These are phyloP conservation scores for Ricordea florida DNA, from an alignment of 92 coral and sea anemone genomes.

Conservation along the genomic window DNA sequence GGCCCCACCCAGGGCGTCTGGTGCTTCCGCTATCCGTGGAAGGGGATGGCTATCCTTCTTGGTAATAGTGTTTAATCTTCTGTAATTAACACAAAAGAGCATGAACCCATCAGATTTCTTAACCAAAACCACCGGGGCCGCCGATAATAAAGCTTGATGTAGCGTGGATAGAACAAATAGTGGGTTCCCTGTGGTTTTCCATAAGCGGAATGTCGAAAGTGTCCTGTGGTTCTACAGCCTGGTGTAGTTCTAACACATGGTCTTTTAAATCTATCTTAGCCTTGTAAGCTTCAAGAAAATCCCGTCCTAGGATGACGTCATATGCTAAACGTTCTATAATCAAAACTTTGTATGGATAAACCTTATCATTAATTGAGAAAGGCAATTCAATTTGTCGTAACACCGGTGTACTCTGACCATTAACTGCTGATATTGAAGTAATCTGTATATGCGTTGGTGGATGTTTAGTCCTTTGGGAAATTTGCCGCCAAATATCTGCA, in stretches of 20 bases:
- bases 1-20: conserved; percentile 15
- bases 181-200: background rate
- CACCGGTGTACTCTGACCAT: conserved; percentile 14
- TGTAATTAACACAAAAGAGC: conserved; percentile 51
- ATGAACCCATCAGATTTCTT: conserved; percentile 45
- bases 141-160: background rate
- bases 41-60: conserved; percentile 43
- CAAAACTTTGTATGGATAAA: conserved; percentile 30
- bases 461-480: too few species aligned
- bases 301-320: conserved; percentile 61
- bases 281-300: conserved; percentile 52
- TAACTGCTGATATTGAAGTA: background rate
- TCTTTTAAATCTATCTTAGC: conserved; percentile 41
- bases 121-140: conserved; percentile 51
- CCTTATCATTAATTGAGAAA: conserved; percentile 31
- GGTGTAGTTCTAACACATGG: too few species aligned
- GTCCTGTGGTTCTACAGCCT: too few species aligned
- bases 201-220: too few species aligned
- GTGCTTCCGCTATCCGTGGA: conserved; percentile 28
- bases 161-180: background rate
- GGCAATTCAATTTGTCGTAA: conserved; percentile 11
- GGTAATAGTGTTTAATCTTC: too few species aligned
- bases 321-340: conserved; percentile 27
- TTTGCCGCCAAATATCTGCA: background rate
- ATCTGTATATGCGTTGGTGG: background rate